Evolutionary conservation across 2,797 vertebrate genomes (phyloP), one percentile per base, ranked within the genome.

Genomic region (Microtus californicus): DNA sequence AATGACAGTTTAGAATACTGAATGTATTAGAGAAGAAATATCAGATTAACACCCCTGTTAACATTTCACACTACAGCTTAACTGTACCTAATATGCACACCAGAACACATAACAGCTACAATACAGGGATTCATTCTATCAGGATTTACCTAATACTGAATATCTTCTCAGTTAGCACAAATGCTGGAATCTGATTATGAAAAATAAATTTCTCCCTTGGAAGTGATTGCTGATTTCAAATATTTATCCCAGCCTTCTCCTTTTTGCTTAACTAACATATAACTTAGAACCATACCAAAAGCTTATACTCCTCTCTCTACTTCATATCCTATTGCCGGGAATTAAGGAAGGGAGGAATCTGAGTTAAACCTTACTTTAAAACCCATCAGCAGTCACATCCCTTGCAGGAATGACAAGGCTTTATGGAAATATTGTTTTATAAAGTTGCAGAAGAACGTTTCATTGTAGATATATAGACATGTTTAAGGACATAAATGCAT

Each of bases 281-380:
- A 85, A 40, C 13, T 80, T 48, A 77, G 54, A 59, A 7, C 14
- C 21, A 61, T 88, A 13, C 25, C 61, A 93, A 93, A 51, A 88
- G 37, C 27, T 81, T 96, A 83, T 13, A 88, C 86, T 79, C 56
- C 9, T 79, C 8, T 87, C 51, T 77, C 4, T 37, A 48, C 45
- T 67, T 86, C 34, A 37, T 27, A 88, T 78, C n/a, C 9, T 85
- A n/a, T 27, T 87, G n/a, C 21, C 23, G 43, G 37, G 37, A 76
- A 92, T 89, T 83, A 95, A 34, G 11, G 21, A 74, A 74, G 34
- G 78, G 59, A 56, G 43, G 9, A 43, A 23, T 89, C 95, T 86
- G 76, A 91, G 17, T 54, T 61, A 83, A 93, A 69, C 40, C 9
- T 93, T 87, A 21, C 19, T 91, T 65, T 95, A 90, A 81, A 93